Conservation (phyloP, 2,888 invertebrate species). For the Mactromeris polynyma region DNA sequence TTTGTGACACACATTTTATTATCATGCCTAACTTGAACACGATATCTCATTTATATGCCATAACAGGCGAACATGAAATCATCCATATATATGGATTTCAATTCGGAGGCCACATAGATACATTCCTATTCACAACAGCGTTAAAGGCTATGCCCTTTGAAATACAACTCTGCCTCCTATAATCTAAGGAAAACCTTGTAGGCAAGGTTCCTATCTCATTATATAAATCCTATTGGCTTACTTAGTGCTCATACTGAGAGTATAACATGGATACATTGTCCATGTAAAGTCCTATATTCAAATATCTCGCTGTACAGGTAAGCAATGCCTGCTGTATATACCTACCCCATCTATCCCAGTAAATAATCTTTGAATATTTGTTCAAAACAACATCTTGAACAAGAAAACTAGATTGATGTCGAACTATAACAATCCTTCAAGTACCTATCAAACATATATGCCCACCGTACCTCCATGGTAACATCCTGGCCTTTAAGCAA, state of each 20-base stretch:
- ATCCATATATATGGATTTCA: neutral
- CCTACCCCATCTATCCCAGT: conserved; percentile 6
- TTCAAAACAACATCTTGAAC: conserved; percentile 38
- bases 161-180: neutral
- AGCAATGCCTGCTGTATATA: conserved; percentile 59
- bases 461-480: conserved; percentile 14
- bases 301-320: conserved; percentile 37
- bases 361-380: conserved; percentile 4
- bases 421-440: neutral
- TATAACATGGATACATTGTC: conserved; percentile 35
- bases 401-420: neutral
- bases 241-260: neutral
- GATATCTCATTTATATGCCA: neutral
- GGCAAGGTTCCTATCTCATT: neutral
- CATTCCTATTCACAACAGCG: neutral
- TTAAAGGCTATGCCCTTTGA: neutral
- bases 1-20: neutral
- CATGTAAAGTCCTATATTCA: conserved; percentile 23
- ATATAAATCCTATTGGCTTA: conserved; percentile 6
- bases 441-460: neutral
- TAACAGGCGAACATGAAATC: neutral
- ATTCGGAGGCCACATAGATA: neutral
- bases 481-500: neutral
- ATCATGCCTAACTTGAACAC: neutral
- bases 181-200: neutral